Conservation (phyloP, 2,888 invertebrate genomes). For the Polyommatus iphigenia region DNA sequence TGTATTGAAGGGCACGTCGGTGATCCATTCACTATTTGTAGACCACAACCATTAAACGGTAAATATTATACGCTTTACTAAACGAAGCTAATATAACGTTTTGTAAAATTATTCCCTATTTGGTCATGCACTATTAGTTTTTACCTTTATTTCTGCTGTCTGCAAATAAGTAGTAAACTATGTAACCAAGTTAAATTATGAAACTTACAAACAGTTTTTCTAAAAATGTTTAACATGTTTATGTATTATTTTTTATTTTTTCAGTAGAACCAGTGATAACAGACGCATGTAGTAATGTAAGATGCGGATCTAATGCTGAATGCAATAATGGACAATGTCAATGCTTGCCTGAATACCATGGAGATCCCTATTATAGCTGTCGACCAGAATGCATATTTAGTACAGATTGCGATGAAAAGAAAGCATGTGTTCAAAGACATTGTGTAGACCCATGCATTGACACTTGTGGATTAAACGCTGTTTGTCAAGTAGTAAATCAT, state of each 20-base stretch:
- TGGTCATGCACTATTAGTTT: not conserved
- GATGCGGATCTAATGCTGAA: slow-evolving; percentile 84
- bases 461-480: slow-evolving; percentile 83
- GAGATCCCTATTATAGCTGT: slow-evolving; percentile 87
- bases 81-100: not conserved
- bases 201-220: not conserved
- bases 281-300: slow-evolving; percentile 85
- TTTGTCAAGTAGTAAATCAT: slow-evolving; percentile 83
- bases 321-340: slow-evolving; percentile 85
- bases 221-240: not conserved
- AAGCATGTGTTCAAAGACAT: slow-evolving; percentile 87
- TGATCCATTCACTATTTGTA: slow-evolving; percentile 85
- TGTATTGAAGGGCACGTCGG: slow-evolving; percentile 87
- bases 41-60: slow-evolving; percentile 77
- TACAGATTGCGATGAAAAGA: slow-evolving; percentile 84
- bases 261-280: slow-evolving; percentile 62
- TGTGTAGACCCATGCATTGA: slow-evolving; percentile 87
- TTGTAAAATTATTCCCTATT: not conserved
- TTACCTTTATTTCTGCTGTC: too few relatives aligned
- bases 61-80: slow-evolving; percentile 42
- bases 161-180: too few relatives aligned
- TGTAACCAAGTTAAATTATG: too few relatives aligned
- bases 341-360: slow-evolving; percentile 86
- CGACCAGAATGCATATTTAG: slow-evolving; percentile 90
- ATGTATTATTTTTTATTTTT: slow-evolving; percentile 23